A percentile compares a stretch with the other conserved stretches of the same genome.
These are phyloP conservation scores for Pipa parva DNA, from an alignment of 2,113 vertebrate genomes.

Conservation along the genomic window DNA sequence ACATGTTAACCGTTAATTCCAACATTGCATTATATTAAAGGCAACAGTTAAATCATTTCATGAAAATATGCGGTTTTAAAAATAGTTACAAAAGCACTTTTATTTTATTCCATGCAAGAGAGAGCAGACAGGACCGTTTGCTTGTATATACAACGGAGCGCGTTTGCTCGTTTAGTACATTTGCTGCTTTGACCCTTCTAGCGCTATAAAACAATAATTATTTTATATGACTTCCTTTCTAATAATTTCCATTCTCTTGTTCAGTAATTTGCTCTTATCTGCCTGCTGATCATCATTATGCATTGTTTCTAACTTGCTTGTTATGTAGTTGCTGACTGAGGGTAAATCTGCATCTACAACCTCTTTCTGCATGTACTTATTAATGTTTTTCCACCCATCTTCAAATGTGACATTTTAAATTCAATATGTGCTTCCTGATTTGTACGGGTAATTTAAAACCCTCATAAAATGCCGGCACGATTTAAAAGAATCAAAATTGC, in stretches of 20 bases:
- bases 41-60: too few relatives aligned
- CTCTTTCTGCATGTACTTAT: constrained; percentile 37
- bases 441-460: constrained; percentile 36
- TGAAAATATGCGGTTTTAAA: too few relatives aligned
- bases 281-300: constrained; percentile 39
- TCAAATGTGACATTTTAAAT: constrained; percentile 40
- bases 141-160: neutral
- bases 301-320: constrained; percentile 41
- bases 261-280: constrained; percentile 35
- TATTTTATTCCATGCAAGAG: too few relatives aligned
- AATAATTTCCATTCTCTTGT: constrained; percentile 34
- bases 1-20: too few relatives aligned
- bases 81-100: too few relatives aligned
- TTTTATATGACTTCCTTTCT: constrained; percentile 32
- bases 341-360: constrained; percentile 38
- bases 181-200: neutral
- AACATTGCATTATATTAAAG: too few relatives aligned
- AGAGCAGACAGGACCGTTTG: too few relatives aligned
- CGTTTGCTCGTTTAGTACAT: neutral
- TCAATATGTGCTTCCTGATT: constrained; percentile 35
- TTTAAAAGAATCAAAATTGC: constrained; percentile 39
- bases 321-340: constrained; percentile 31
- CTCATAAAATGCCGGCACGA: constrained; percentile 36
- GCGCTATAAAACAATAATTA: neutral
- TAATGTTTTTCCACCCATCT: constrained; percentile 33